Evolutionary conservation across 2,888 invertebrate genomes (phyloP), one percentile per base, ranked within the genome.

Genomic region (Drosophila planitibia): DNA sequence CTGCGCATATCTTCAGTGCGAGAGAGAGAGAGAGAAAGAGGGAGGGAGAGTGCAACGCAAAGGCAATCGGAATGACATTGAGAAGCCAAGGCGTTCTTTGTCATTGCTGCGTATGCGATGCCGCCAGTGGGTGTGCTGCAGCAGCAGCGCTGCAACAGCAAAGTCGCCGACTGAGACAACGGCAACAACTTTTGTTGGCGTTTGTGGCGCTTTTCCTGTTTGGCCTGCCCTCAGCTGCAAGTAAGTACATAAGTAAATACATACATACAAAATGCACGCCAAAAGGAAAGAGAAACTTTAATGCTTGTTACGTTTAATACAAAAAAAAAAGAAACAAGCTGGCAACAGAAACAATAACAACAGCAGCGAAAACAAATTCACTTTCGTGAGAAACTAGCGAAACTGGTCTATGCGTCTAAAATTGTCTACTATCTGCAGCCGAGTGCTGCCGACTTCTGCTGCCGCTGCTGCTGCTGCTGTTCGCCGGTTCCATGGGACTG

Each of bases 341-440:
- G 30, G 22, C 41, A 64, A 32, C 51, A 52, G 12, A 47, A 49
- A 65, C 39, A 59, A 41, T 37, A 59, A 41, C 69, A 66, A 25
- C 60, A 76, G 53, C 61, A 74, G 55, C 53, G 59, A 79, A 86
- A 85, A 79, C 79, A 90, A 91, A 83, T 92, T 92, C 90, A 90
- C 92, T 91, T 91, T 91, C 91, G 74, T 87, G 77, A 82, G 70
- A 89, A 91, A 85, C 92, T 82, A 84, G 91, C 76, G 85, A 90
- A 92, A 92, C 91, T 91, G 86, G 91, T 91, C 85, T 90, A 81
- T 60, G 57, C 47, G 61, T 83, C 49, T 58, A 64, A 49, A 47
- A 60, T 44, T 44, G 22, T 52, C 39, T 76, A 47, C 16, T 52
- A 37, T 41, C 69, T 63, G 68, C 61, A 53, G 79, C 69, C 35